Percentiles rank a stretch among this genome's conserved stretches.
Conservation (phyloP, 2,888 invertebrate genomes). For the Euclidia mi region DNA sequence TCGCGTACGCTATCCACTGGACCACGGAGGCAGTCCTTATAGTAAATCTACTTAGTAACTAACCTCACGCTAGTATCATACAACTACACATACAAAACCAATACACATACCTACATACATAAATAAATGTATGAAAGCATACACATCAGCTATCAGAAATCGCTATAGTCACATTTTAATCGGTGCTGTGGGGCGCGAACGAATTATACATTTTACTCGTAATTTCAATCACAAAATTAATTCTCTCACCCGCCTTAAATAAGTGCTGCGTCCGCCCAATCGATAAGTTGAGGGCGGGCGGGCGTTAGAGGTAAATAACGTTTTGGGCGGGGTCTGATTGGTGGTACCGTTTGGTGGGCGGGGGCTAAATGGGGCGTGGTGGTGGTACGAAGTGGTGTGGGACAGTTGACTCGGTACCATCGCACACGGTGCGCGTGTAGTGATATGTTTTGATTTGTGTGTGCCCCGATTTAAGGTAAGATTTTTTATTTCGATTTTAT, state of each 20-base stretch:
- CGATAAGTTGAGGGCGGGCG: conserved; percentile 85
- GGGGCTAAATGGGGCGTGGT: conserved; percentile 65
- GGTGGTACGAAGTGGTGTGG: conserved; percentile 57
- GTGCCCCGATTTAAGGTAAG: conserved; percentile 41
- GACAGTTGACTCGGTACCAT: conserved; percentile 44
- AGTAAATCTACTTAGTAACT: too few species aligned
- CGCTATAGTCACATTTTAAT: conserved; percentile 74
- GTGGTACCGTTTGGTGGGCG: conserved; percentile 60
- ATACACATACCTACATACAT: conserved; percentile 3
- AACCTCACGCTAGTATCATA: too few species aligned
- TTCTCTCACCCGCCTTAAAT: conserved; percentile 86
- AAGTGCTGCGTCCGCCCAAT: conserved; percentile 83
- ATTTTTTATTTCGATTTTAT: background rate
- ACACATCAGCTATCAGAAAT: conserved; percentile 58
- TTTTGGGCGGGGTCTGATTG: conserved; percentile 71
- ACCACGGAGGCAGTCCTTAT: too few species aligned
- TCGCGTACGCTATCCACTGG: too few species aligned
- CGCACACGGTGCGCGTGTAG: conserved; percentile 28
- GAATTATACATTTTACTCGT: conserved; percentile 80
- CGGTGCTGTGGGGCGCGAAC: conserved; percentile 76
- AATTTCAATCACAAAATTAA: conserved; percentile 89
- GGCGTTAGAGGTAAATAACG: conserved; percentile 85
- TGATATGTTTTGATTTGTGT: conserved; percentile 52
- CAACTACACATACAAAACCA: too few species aligned
- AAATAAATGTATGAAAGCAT: conserved; percentile 34